Evolutionary conservation across 1,140 invertebrate genomes (phyloP).

Genomic region (Aphelinus atriplicis): DNA sequence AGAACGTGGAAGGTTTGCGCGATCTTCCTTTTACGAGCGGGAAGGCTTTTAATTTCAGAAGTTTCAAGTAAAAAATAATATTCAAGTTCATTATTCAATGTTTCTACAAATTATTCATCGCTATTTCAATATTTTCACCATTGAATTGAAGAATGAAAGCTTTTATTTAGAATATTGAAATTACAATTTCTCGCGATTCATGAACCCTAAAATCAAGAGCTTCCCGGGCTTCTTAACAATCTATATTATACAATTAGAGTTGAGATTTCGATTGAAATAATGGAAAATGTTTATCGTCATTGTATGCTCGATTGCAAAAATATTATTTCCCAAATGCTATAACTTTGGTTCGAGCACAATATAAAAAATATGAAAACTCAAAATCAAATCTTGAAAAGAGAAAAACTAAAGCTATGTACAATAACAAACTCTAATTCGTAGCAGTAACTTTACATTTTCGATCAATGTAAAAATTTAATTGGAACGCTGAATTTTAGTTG

Average conservation of each 20-base stretch:
- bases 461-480: background rate
- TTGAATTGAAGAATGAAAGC: constrained; percentile 8
- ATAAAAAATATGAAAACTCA: constrained; percentile 2
- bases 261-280: constrained; percentile 31
- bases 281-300: constrained; percentile 8
- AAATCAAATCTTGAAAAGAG: constrained; percentile 1
- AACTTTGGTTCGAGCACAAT: constrained; percentile 32
- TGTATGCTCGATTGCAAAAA: constrained; percentile 15
- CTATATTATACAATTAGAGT: constrained; percentile 28
- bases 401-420: constrained; percentile 9
- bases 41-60: background rate
- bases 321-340: constrained; percentile 7
- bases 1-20: constrained; percentile 16
- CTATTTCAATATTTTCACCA: background rate
- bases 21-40: constrained; percentile 7
- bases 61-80: background rate
- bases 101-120: no score
- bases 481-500: no score
- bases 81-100: no score
- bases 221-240: constrained; percentile 2
- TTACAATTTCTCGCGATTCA: background rate
- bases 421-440: background rate
- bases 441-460: background rate
- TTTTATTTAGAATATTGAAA: background rate
- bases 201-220: constrained; percentile 18